Evolutionary conservation across 2,888 invertebrate genomes (phyloP).

Genomic region (Polydrusus pterygomalis): DNA sequence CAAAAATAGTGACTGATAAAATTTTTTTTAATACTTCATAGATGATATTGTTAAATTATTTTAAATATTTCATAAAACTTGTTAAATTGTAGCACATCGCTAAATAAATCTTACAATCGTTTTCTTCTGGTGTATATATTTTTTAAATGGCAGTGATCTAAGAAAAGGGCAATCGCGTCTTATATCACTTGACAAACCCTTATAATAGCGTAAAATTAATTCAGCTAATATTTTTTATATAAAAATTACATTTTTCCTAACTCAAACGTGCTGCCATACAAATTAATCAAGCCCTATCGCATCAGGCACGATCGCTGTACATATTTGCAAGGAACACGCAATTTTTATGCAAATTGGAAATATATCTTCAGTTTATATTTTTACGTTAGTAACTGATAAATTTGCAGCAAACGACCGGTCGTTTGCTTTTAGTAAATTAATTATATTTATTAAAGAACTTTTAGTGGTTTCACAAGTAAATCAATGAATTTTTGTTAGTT

Average conservation of each 20-base stretch:
- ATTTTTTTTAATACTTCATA: too few relatives aligned
- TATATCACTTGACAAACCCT: conserved; percentile 8
- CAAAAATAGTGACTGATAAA: too few relatives aligned
- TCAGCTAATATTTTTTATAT: not conserved
- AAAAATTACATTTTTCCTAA: conserved; percentile 9
- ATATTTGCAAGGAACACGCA: conserved; percentile 38
- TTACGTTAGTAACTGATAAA: conserved; percentile 32
- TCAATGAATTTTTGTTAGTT: too few relatives aligned
- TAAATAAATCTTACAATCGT: too few relatives aligned
- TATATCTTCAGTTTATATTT: conserved; percentile 31
- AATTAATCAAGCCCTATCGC: conserved; percentile 21
- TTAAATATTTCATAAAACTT: too few relatives aligned
- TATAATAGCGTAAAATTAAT: conserved; percentile 20
- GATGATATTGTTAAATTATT: too few relatives aligned
- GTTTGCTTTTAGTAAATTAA: conserved; percentile 19
- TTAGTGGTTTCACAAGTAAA: too few relatives aligned
- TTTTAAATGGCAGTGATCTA: too few relatives aligned
- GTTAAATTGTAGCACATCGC: too few relatives aligned
- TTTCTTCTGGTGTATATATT: too few relatives aligned
- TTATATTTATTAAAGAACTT: too few relatives aligned
- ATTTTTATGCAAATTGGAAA: conserved; percentile 42
- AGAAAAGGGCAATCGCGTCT: too few relatives aligned
- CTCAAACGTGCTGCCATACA: conserved; percentile 2
- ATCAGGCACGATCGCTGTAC: conserved; percentile 15
- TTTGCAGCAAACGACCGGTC: conserved; percentile 24